These are phyloP conservation scores for Panzeria rudis DNA, from an alignment of 2,888 invertebrate genomes.

Conservation along the genomic window DNA sequence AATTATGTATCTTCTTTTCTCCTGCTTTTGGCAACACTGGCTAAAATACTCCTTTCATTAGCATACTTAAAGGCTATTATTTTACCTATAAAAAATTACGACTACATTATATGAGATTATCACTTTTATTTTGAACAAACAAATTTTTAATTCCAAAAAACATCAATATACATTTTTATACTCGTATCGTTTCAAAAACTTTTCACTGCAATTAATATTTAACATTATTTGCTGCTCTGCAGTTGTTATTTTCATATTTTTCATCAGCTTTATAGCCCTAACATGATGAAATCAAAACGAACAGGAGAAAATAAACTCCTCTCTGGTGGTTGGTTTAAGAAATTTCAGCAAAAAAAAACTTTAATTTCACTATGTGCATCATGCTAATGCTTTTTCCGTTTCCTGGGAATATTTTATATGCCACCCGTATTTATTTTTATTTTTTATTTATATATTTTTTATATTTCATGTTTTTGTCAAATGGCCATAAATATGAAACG, in stretches of 20 bases:
- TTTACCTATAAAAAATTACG: too few relatives aligned
- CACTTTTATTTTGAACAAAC: too few relatives aligned
- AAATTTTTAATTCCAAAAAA: too few relatives aligned
- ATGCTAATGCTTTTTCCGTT: neutral
- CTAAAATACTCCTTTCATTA: too few relatives aligned
- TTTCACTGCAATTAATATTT: conserved; percentile 15
- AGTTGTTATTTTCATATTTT: neutral
- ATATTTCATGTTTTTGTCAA: conserved; percentile 51
- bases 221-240: neutral
- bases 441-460: neutral
- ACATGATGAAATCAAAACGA: conserved; percentile 5
- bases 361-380: conserved; percentile 17
- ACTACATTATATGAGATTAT: too few relatives aligned
- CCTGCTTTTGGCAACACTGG: too few relatives aligned
- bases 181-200: neutral
- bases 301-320: neutral
- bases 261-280: conserved; percentile 14
- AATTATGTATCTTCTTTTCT: too few relatives aligned
- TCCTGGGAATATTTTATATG: conserved; percentile 4
- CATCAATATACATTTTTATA: too few relatives aligned
- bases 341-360: conserved; percentile 4
- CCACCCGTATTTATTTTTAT: neutral
- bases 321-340: neutral
- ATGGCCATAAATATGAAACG: conserved; percentile 62
- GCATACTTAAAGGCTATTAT: too few relatives aligned